Percentiles rank a stretch among this genome's conserved stretches.
These are phyloP conservation scores for Lindbergichthys nudifrons DNA, from an alignment of 2,797 vertebrate genomes.

Conservation along the genomic window DNA sequence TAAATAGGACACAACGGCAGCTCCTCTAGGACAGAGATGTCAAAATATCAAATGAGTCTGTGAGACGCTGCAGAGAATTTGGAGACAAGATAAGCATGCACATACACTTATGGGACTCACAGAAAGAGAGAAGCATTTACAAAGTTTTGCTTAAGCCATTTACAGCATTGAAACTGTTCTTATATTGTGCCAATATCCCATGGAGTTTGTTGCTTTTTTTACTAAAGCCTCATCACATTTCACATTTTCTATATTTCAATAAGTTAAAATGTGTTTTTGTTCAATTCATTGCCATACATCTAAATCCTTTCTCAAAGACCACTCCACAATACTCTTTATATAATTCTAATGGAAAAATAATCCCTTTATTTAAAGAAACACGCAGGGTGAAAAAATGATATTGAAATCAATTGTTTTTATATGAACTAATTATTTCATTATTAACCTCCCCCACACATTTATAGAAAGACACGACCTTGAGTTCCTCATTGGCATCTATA, in stretches of 20 bases:
- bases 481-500: not conserved
- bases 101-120: constrained; percentile 2
- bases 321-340: too few species aligned
- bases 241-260: not conserved
- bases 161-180: not conserved
- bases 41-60: constrained; percentile 16
- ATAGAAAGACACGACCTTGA: not conserved
- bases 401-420: not conserved
- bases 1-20: constrained; percentile 19
- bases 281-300: not conserved
- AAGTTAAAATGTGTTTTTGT: not conserved
- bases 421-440: not conserved
- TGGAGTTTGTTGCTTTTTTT: constrained; percentile 6
- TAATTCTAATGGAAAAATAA: too few species aligned
- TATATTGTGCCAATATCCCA: not conserved
- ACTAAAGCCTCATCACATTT: not conserved
- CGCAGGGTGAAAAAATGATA: not conserved
- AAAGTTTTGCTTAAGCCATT: not conserved
- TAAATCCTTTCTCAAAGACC: not conserved
- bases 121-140: constrained; percentile 5
- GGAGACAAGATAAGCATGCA: constrained; percentile 12
- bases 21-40: constrained; percentile 11
- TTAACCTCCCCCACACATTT: not conserved
- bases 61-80: not conserved
- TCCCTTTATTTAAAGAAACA: not conserved